Percentiles rank a stretch among this genome's conserved stretches.
These are phyloP conservation scores for Gavialis gangeticus DNA, from an alignment of 2,113 vertebrate genomes.

Conservation along the genomic window DNA sequence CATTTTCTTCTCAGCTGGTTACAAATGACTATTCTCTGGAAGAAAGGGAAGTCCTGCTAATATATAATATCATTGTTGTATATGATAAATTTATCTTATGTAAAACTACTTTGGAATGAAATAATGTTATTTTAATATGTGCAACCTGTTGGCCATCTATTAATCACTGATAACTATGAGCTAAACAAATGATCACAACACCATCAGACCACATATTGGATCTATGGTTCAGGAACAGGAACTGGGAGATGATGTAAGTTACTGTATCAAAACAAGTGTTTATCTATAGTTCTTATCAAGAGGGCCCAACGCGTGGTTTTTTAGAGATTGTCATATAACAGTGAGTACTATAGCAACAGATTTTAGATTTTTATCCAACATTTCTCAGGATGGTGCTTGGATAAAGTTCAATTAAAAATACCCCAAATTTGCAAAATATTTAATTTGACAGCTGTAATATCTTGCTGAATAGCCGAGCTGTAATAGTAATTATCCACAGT, in stretches of 20 bases:
- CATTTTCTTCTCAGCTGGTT: not conserved
- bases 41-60: not conserved
- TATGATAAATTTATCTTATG: not conserved
- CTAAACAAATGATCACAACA: not conserved
- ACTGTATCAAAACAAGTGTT: not conserved
- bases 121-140: not conserved
- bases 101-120: not conserved
- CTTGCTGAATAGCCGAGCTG: not conserved
- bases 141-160: not conserved
- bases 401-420: not conserved
- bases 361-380: not conserved
- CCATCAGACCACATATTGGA: not conserved
- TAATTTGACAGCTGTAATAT: not conserved
- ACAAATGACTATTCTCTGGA: rapidly evolving
- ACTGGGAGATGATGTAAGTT: not conserved
- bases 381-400: not conserved
- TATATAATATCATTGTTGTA: not conserved
- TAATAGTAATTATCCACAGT: not conserved
- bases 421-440: not conserved
- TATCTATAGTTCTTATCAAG: not conserved
- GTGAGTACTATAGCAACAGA: not conserved
- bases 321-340: not conserved
- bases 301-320: slow-evolving; percentile 8
- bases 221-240: not conserved
- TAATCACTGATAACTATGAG: not conserved